A percentile compares a stretch with the other conserved stretches of the same genome.
phyloP scores from a whole-genome alignment of 1,140 invertebrate genomes.

The Maconellicoccus hirsutus region DNA sequence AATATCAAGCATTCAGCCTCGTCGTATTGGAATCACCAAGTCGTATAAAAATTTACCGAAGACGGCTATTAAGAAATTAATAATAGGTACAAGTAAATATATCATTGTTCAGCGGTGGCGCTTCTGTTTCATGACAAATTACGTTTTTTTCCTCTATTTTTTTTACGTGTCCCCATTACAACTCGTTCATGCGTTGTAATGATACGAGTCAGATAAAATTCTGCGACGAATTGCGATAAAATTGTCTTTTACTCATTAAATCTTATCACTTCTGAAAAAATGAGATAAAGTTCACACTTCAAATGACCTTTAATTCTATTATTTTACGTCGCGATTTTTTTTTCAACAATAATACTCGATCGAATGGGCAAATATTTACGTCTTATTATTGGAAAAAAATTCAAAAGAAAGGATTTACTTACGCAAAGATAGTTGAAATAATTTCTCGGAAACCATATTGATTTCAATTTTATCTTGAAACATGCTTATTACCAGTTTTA shows the following conservation, averaged over 20 bases:
- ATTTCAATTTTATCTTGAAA: too few species aligned
- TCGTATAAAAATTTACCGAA: too few species aligned
- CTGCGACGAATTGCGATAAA: constrained; percentile 13
- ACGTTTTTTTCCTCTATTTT: too few species aligned
- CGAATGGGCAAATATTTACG: constrained; percentile 11
- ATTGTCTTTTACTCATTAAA: constrained; percentile 22
- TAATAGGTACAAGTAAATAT: too few species aligned
- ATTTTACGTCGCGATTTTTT: neutral
- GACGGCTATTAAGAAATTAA: too few species aligned
- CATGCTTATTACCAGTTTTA: too few species aligned
- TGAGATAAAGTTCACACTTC: constrained; percentile 17
- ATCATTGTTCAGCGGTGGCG: too few species aligned
- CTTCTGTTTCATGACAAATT: too few species aligned
- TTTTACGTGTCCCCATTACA: neutral
- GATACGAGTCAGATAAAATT: neutral
- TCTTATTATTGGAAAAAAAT: neutral
- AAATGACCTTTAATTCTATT: constrained; percentile 14
- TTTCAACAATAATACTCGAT: neutral
- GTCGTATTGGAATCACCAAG: too few species aligned
- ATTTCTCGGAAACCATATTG: neutral
- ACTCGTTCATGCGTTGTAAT: neutral
- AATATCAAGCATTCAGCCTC: too few species aligned
- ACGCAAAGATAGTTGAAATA: neutral
- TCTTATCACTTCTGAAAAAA: constrained; percentile 7
- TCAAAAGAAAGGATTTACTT: neutral